Conservation (phyloP, 2,113 vertebrate species). For the western clawed frog (Xenopus tropicalis) region DNA sequence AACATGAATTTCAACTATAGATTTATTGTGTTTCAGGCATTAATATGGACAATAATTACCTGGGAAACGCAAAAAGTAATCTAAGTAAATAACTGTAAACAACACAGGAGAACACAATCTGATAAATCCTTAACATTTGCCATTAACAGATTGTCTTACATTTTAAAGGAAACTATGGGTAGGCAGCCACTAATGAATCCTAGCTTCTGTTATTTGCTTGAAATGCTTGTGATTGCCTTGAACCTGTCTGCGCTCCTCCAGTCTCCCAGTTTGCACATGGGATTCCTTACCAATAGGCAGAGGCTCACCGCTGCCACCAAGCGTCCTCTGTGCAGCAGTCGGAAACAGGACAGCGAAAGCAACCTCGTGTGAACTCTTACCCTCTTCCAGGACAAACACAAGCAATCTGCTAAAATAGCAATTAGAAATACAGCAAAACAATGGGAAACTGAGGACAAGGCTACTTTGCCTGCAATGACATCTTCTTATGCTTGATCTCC, state of each 20-base stretch:
- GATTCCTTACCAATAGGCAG: slow-evolving; percentile 25
- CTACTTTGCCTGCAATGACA: neutral
- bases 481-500: neutral
- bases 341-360: slow-evolving; percentile 4
- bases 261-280: slow-evolving; percentile 43
- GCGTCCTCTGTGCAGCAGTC: slow-evolving; percentile 55
- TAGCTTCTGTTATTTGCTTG: no score
- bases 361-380: slow-evolving; percentile 34
- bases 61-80: no score
- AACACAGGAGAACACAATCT: no score
- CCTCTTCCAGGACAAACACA: slow-evolving; percentile 39
- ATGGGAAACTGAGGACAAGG: slow-evolving; percentile 15
- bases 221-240: neutral
- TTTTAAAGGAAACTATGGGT: no score
- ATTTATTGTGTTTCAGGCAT: no score
- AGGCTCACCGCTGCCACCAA: slow-evolving; percentile 93
- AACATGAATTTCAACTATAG: no score
- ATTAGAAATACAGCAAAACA: neutral
- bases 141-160: no score
- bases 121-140: no score
- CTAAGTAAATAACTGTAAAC: no score
- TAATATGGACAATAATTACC: no score
- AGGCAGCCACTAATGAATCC: no score
- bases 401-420: slow-evolving; percentile 9
- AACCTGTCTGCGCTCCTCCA: neutral